Base-by-base conservation (phyloP, 2,888 invertebrate species). In the Torymus texanus region DNA sequence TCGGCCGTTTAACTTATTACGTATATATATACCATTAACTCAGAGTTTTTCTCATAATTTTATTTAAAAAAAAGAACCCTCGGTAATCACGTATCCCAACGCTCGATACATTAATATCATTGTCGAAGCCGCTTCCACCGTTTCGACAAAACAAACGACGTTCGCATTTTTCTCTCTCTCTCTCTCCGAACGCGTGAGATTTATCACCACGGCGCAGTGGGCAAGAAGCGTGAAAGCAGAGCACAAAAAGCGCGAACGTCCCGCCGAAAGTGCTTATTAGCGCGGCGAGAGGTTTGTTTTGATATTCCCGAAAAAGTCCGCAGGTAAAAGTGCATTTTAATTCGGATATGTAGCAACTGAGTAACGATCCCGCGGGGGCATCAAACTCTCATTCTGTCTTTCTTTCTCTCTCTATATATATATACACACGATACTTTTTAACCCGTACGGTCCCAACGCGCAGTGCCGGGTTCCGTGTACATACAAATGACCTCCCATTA, bases 241-340 rank as follows among this genome's bases (percentile, higher is more conserved):
- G 53, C 16, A 3, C 59, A 16, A 53, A 62, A 53, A 53, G 12
- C 41, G 8, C 41, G 12, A 5, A 1, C 41, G 21, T 41, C 53
- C 14, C 51, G n/a, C 13, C 63, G 14, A 51, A 16, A 66, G 56
- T 18, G 58, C 74, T 74, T 66, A 74, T 74, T 74, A 59, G 12
- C n/a, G 24, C 21, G 21, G 21, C 21, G 21, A 21, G 51, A 8
- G 50, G 65, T 56, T 65, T 59, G 21, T 75, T 66, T 66, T 10
- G n/a, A 50, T 66, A 58, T 2, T 11, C 58, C n/a, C 53, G 50
- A 73, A 73, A 73, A 72, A 62, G 66, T 13, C 16, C 50, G 5
- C 62, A 63, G 24, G 13, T 51, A 51, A 72, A 66, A 71, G 66
- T 29, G 66, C 56, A 29, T 62, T 78, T 74, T 68, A 68, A 78